A percentile compares a stretch with the other conserved stretches of the same genome.
Evolutionary conservation across 2,797 vertebrate genomes (phyloP).

Genomic region (Crocidura indochinensis): DNA sequence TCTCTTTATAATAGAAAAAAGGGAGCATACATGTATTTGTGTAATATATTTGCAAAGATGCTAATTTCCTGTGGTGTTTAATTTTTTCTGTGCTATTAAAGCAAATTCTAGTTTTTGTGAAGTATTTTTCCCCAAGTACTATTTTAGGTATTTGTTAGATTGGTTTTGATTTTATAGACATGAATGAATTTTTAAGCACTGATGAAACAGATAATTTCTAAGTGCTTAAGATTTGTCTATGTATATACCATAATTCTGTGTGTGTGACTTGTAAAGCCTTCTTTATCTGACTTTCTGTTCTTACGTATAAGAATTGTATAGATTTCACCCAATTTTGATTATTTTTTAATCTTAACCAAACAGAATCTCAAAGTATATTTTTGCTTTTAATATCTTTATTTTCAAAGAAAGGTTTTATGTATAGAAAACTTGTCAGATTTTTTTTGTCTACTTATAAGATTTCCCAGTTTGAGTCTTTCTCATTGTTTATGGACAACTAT

Average conservation of each 20-base stretch:
- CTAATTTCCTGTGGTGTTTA: neutral
- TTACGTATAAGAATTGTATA: neutral
- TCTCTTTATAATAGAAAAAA: neutral
- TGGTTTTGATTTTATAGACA: conserved; percentile 4
- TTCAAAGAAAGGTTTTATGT: conserved; percentile 38
- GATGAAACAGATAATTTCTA: neutral
- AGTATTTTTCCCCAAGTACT: neutral
- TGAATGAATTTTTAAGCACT: neutral
- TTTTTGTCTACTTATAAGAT: neutral
- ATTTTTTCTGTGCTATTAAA: neutral
- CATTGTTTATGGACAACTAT: no score
- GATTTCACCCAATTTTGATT: neutral
- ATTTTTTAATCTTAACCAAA: neutral
- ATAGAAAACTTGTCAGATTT: conserved; percentile 37
- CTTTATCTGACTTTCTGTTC: neutral
- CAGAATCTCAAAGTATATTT: neutral
- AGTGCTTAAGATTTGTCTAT: neutral
- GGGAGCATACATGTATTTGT: neutral
- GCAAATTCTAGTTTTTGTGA: neutral
- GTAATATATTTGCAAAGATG: neutral
- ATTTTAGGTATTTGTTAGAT: neutral
- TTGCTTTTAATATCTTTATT: conserved; percentile 18
- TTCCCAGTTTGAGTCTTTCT: conserved; percentile 50
- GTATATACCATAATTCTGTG: neutral
- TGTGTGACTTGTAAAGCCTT: neutral